phyloP scores from a whole-genome alignment of 1,140 invertebrate species.

The Polyergus mexicanus region DNA sequence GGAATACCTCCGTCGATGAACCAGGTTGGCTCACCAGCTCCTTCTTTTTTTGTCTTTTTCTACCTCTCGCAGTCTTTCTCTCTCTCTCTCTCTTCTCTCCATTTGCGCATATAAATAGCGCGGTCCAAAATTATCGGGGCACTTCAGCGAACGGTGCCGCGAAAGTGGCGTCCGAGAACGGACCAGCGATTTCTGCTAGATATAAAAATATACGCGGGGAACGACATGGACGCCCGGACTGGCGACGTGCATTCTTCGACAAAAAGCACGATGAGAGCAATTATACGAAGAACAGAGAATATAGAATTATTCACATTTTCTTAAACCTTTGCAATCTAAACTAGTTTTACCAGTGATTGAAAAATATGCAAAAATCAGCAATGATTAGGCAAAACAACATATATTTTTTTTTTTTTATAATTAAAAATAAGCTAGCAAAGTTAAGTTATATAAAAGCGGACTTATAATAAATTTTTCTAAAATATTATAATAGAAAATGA shows the following conservation, averaged over 20 bases:
- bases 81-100: conserved; percentile 49
- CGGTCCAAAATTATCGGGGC: conserved; percentile 77
- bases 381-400: neutral
- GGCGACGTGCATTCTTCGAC: conserved; percentile 26
- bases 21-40: conserved; percentile 45
- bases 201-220: conserved; percentile 46
- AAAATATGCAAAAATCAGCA: neutral
- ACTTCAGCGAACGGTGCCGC: conserved; percentile 72
- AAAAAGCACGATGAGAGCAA: neutral
- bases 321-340: neutral
- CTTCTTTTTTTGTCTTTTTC: conserved; percentile 7
- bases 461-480: neutral
- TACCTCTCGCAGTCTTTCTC: conserved; percentile 36
- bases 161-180: conserved; percentile 64
- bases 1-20: conserved; percentile 51
- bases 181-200: conserved; percentile 35
- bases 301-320: conserved; percentile 9
- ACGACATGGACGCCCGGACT: conserved; percentile 3
- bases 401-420: conserved; percentile 9
- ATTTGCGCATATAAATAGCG: conserved; percentile 79
- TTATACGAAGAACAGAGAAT: neutral
- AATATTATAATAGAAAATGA: neutral
- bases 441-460: neutral
- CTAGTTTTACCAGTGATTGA: neutral
- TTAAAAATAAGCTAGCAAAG: neutral